Evolutionary conservation across 2,797 vertebrate genomes (phyloP).

Genomic region (Benthosema pterotum): DNA sequence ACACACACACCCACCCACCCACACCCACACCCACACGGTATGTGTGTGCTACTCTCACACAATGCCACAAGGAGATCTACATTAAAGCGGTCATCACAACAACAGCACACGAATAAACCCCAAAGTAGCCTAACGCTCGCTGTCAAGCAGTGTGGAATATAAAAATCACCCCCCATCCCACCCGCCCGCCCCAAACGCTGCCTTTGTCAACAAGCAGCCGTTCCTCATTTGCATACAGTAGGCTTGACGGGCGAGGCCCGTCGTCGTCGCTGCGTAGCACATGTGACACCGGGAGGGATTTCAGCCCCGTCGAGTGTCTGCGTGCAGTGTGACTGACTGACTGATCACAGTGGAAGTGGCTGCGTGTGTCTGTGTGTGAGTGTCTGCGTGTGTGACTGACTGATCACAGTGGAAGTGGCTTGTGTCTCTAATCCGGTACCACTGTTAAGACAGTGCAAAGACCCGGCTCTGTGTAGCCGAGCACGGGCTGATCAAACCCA

Average conservation of each 20-base stretch:
- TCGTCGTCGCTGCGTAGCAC: too few species aligned
- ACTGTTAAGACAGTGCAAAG: slow-evolving; percentile 77
- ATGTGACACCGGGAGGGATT: slow-evolving; percentile 48
- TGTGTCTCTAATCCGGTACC: slow-evolving; percentile 78
- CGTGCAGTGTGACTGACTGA: slow-evolving; percentile 70
- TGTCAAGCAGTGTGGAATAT: too few species aligned
- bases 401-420: slow-evolving; percentile 76
- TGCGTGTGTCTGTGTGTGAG: slow-evolving; percentile 68
- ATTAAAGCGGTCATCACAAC: not conserved
- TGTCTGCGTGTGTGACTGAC: slow-evolving; percentile 72
- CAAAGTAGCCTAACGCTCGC: not conserved
- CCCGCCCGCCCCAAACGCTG: not conserved
- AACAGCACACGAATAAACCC: not conserved
- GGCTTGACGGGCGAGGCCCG: slow-evolving; percentile 42
- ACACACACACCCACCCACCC: too few species aligned
- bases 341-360: slow-evolving; percentile 76
- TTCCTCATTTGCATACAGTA: slow-evolving; percentile 75
- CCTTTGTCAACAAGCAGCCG: slow-evolving; percentile 53
- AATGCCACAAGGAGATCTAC: not conserved
- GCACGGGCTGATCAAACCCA: slow-evolving; percentile 75
- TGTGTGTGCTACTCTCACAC: not conserved
- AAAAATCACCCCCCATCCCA: too few species aligned
- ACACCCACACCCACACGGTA: too few species aligned
- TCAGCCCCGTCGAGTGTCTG: slow-evolving; percentile 64
- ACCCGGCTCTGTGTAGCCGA: slow-evolving; percentile 71